These are phyloP conservation scores for Ectropis grisescens DNA, from an alignment of 1,140 invertebrate species.

Conservation along the genomic window DNA sequence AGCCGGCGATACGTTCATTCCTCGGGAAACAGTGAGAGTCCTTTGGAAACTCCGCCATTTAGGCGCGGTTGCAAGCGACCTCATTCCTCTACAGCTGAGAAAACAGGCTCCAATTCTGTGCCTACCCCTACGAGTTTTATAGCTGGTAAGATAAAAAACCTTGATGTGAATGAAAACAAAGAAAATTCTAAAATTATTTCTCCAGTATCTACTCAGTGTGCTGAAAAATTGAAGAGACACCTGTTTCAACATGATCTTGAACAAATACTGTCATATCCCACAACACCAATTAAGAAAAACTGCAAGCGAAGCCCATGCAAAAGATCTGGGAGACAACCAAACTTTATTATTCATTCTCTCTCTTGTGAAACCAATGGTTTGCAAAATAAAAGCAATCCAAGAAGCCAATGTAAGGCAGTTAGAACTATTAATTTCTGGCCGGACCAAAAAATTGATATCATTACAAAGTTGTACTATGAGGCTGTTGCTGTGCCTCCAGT, in stretches of 20 bases:
- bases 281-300: conserved; percentile 48
- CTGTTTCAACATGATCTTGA: conserved; percentile 3
- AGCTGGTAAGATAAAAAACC: conserved; percentile 28
- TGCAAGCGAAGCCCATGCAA: conserved; percentile 34
- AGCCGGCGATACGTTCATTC: no score
- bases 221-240: neutral
- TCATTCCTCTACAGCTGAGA: conserved; percentile 27
- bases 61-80: conserved; percentile 38
- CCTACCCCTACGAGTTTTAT: conserved; percentile 48
- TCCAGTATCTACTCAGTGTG: conserved; percentile 2
- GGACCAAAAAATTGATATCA: conserved; percentile 55
- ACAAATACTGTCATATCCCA: conserved; percentile 25
- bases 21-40: conserved; percentile 8
- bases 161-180: conserved; percentile 23
- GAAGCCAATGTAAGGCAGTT: conserved; percentile 7
- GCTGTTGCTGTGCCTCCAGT: conserved; percentile 32
- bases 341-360: conserved; percentile 46
- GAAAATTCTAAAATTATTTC: conserved; percentile 5
- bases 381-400: conserved; percentile 16
- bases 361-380: conserved; percentile 40
- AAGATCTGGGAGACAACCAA: conserved; percentile 36
- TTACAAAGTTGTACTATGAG: conserved; percentile 41
- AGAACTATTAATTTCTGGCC: conserved; percentile 27
- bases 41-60: conserved; percentile 23
- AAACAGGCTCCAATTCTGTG: conserved; percentile 19